Percentiles rank a stretch among this genome's conserved stretches.
Evolutionary conservation across 53 echinoderm and acorn worm genomes (phyloP).

Genomic region (Glandiceps talaboti): DNA sequence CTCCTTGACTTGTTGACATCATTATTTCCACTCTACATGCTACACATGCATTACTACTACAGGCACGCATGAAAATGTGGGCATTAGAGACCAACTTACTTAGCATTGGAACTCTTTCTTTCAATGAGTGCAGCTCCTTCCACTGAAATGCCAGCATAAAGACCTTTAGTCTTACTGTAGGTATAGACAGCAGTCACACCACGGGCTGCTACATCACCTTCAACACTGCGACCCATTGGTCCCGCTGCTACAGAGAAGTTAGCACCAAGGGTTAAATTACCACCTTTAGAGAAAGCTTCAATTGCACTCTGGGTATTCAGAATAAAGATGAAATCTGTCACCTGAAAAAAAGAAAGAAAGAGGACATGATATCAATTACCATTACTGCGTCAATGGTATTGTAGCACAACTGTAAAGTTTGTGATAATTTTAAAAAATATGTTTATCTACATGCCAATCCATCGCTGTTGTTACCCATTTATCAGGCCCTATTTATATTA

Average conservation of each 20-base stretch:
- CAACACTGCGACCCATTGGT: conserved; percentile 1
- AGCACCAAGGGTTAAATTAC: conserved; percentile 5
- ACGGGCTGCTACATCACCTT: conserved; percentile 6
- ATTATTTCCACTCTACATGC: too few relatives aligned
- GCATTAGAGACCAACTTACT: conserved; percentile 5
- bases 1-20: too few relatives aligned
- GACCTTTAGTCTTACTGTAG: conserved; percentile 10
- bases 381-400: too few relatives aligned
- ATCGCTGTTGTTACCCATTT: too few relatives aligned
- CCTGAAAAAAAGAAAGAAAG: conserved; percentile 4
- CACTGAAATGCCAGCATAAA: conserved; percentile 6
- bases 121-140: conserved; percentile 10
- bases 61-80: too few relatives aligned
- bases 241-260: conserved; percentile 7
- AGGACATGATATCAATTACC: too few relatives aligned
- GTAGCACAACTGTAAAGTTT: too few relatives aligned
- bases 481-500: too few relatives aligned
- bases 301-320: conserved; percentile 12
- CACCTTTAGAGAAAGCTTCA: conserved; percentile 8
- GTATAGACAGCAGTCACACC: conserved; percentile 7
- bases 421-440: too few relatives aligned
- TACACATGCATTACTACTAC: too few relatives aligned
- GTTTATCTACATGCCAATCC: too few relatives aligned
- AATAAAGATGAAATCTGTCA: conserved; percentile 10
- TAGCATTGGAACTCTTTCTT: conserved; percentile 8